Evolutionary conservation across 2,113 vertebrate genomes (phyloP).

Genomic region (Daphoenositta chrysoptera): DNA sequence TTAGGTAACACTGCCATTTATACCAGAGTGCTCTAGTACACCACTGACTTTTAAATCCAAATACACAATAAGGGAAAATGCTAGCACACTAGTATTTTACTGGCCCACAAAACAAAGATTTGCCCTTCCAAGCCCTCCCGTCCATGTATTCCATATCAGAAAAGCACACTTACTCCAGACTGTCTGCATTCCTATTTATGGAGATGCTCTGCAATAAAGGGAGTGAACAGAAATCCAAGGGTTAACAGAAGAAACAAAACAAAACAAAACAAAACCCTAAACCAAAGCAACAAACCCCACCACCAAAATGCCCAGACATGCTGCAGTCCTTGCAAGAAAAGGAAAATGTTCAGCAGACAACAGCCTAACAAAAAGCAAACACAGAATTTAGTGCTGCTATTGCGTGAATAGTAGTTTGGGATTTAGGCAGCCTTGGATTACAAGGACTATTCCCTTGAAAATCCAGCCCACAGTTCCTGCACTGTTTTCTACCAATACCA

Average conservation of each 20-base stretch:
- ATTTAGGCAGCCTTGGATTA: conserved; percentile 31
- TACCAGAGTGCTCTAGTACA: neutral
- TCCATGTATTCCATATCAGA: neutral
- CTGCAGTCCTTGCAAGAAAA: neutral
- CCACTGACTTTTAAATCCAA: neutral
- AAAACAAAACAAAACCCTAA: neutral
- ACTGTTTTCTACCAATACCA: conserved; percentile 13
- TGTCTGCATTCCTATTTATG: neutral
- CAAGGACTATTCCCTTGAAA: neutral
- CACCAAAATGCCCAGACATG: neutral
- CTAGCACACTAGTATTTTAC: neutral
- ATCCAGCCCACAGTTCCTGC: neutral
- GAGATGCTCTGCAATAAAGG: neutral
- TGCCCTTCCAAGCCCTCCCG: neutral
- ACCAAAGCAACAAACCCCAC: neutral
- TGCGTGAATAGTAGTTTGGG: neutral
- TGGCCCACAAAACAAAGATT: neutral
- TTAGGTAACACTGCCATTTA: neutral
- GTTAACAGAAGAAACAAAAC: neutral
- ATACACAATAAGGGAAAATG: neutral
- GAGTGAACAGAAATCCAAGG: neutral
- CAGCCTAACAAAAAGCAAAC: neutral
- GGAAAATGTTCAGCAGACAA: neutral
- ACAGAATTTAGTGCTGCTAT: neutral
- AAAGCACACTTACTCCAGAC: neutral